Conservation (phyloP, 2,888 invertebrate species). For the Hemithea aestivaria region DNA sequence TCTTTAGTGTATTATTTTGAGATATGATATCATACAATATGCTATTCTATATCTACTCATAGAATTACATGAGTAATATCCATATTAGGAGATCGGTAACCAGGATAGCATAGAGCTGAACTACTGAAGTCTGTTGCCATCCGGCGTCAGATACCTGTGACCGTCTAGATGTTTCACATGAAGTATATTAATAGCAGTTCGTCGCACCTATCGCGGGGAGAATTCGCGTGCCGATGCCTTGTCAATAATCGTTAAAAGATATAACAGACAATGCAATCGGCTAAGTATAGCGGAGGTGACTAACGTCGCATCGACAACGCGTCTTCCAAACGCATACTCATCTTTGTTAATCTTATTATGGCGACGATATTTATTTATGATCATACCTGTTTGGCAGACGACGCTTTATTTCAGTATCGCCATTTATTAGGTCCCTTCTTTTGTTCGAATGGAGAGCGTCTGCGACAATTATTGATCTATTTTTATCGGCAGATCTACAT, state of each 20-base stretch:
- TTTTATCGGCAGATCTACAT: slow-evolving; percentile 44
- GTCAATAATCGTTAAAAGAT: slow-evolving; percentile 79
- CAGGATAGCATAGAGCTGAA: too few relatives aligned
- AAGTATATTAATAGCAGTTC: slow-evolving; percentile 76
- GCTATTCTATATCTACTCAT: slow-evolving; percentile 12
- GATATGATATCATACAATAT: slow-evolving; percentile 22
- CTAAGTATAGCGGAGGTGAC: slow-evolving; percentile 74
- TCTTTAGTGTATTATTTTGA: slow-evolving; percentile 15
- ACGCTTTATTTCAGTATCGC: slow-evolving; percentile 49
- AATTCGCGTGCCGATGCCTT: slow-evolving; percentile 77
- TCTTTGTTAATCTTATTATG: slow-evolving; percentile 75
- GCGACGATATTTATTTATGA: slow-evolving; percentile 70
- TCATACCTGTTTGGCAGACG: slow-evolving; percentile 64
- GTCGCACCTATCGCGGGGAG: slow-evolving; percentile 73
- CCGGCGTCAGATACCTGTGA: slow-evolving; percentile 47
- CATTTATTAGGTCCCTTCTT: slow-evolving; percentile 21
- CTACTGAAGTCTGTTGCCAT: slow-evolving; percentile 21
- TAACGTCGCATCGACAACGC: slow-evolving; percentile 49
- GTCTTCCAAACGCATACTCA: slow-evolving; percentile 52
- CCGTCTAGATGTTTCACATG: slow-evolving; percentile 56
- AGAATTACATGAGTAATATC: slow-evolving; percentile 20
- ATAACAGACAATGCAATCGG: slow-evolving; percentile 77
- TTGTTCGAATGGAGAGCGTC: slow-evolving; percentile 20
- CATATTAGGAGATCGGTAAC: too few relatives aligned
- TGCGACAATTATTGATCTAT: slow-evolving; percentile 40